Percentiles rank a stretch among this genome's conserved stretches.
These are phyloP conservation scores for Drosophila fulvimacula DNA, from an alignment of 2,888 invertebrate species.

Conservation along the genomic window DNA sequence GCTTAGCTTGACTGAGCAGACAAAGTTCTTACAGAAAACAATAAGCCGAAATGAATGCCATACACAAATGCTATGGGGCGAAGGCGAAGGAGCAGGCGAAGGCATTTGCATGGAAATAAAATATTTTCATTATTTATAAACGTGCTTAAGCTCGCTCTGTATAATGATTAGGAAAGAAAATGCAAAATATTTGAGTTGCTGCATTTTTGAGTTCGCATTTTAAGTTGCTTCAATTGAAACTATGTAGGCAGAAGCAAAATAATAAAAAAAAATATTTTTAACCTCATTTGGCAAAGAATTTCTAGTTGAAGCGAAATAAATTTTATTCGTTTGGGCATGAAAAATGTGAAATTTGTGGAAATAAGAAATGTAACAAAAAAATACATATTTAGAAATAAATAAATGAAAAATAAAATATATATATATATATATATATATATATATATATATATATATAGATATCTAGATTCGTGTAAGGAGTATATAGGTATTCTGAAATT, in stretches of 20 bases:
- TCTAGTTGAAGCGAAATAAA: neutral
- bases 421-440: too few species aligned
- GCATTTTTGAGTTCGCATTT: neutral
- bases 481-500: neutral
- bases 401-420: too few species aligned
- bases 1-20: slow-evolving; percentile 22
- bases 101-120: slow-evolving; percentile 19
- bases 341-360: neutral
- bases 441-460: neutral
- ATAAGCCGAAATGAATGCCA: slow-evolving; percentile 27
- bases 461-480: neutral
- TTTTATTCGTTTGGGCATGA: neutral
- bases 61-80: neutral
- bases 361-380: neutral
- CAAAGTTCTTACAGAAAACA: slow-evolving; percentile 21
- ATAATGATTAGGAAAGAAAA: slow-evolving; percentile 8
- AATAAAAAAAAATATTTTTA: neutral
- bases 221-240: neutral
- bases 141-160: neutral
- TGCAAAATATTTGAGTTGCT: slow-evolving; percentile 2
- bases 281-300: neutral
- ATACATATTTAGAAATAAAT: too few species aligned
- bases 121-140: slow-evolving; percentile 12
- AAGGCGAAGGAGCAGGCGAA: neutral
- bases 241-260: neutral